phyloP scores from a whole-genome alignment of 2,888 invertebrate species.

The Synanthedon myopaeformis region DNA sequence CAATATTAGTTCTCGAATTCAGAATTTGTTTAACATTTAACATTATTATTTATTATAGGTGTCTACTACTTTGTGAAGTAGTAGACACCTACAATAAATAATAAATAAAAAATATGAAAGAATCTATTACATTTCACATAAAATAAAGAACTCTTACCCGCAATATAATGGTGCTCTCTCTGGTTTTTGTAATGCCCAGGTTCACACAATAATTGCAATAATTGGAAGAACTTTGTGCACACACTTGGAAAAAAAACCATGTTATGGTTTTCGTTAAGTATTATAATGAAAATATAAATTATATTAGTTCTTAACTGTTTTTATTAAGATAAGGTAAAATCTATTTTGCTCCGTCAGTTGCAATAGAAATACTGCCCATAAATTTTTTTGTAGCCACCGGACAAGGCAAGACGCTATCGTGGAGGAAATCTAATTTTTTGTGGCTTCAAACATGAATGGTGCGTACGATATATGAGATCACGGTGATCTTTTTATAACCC shows the following conservation, averaged over 20 bases:
- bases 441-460: conserved; percentile 61
- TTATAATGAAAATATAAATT: not conserved
- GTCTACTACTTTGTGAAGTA: too few relatives aligned
- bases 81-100: too few relatives aligned
- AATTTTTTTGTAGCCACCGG: conserved; percentile 50
- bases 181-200: too few relatives aligned
- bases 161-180: too few relatives aligned
- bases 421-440: conserved; percentile 63
- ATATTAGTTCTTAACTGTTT: not conserved
- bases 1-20: too few relatives aligned
- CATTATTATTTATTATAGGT: too few relatives aligned
- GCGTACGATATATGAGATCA: conserved; percentile 66
- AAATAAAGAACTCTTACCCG: too few relatives aligned
- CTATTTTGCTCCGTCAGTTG: conserved; percentile 17
- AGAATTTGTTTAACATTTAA: too few relatives aligned
- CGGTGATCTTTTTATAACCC: conserved; percentile 59
- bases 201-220: too few relatives aligned
- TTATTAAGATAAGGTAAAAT: not conserved
- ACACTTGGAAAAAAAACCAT: not conserved
- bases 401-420: conserved; percentile 56
- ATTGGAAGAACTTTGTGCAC: not conserved
- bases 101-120: too few relatives aligned
- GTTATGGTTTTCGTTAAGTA: not conserved
- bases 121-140: too few relatives aligned
- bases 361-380: conserved; percentile 9